These are phyloP conservation scores for Plecotus auritus DNA, from an alignment of 2,113 vertebrate genomes.

Conservation along the genomic window DNA sequence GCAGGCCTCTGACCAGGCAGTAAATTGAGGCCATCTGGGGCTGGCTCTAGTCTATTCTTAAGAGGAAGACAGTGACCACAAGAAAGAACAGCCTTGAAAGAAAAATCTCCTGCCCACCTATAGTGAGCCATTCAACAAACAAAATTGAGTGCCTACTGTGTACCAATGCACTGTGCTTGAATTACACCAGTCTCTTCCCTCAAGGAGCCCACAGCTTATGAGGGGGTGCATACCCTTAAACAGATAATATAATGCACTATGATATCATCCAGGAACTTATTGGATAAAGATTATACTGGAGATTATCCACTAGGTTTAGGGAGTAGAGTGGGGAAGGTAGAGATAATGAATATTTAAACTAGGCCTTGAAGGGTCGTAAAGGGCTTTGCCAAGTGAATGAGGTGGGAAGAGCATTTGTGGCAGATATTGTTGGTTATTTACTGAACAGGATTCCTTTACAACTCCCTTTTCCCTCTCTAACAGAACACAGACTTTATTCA, in stretches of 20 bases:
- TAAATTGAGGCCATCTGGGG: neutral
- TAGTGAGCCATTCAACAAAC: neutral
- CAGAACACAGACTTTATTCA: neutral
- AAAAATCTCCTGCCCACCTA: neutral
- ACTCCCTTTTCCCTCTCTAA: neutral
- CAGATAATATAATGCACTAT: neutral
- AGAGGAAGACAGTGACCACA: neutral
- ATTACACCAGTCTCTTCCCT: neutral
- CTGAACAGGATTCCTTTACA: neutral
- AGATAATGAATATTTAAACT: neutral
- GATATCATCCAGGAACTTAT: neutral
- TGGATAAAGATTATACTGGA: neutral
- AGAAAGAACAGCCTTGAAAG: neutral
- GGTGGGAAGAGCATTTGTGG: neutral
- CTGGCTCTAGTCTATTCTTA: neutral
- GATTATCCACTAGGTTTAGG: neutral
- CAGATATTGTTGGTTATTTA: neutral
- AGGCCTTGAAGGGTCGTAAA: neutral
- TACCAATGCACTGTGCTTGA: neutral
- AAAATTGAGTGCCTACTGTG: neutral
- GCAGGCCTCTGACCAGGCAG: neutral
- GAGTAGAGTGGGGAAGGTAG: neutral
- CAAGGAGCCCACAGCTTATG: neutral
- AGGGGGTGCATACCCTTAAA: neutral
- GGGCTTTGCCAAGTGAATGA: neutral